Evolutionary conservation across 2,113 vertebrate species (phyloP).

Genomic region (Charina bottae): DNA sequence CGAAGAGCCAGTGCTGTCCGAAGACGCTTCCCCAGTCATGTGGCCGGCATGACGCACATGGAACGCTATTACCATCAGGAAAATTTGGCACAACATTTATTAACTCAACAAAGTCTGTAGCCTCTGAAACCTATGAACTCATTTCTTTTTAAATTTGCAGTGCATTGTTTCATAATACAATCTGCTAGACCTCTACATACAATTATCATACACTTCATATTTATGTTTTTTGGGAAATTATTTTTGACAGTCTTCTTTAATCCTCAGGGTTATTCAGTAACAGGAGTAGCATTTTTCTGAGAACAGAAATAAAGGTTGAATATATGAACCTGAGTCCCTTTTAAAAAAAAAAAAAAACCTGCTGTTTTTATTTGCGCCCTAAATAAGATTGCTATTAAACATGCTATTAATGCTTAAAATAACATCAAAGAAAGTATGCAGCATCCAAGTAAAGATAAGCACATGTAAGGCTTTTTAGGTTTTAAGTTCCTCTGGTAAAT

Average conservation of each 20-base stretch:
- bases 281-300: background rate
- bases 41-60: too few relatives aligned
- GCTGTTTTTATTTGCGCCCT: background rate
- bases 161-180: background rate
- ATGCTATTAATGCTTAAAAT: background rate
- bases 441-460: background rate
- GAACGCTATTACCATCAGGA: too few relatives aligned
- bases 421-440: background rate
- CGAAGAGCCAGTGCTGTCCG: too few relatives aligned
- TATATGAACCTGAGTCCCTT: background rate
- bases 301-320: background rate
- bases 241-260: background rate
- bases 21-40: too few relatives aligned
- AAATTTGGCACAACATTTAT: background rate
- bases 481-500: background rate
- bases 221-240: background rate
- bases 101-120: background rate
- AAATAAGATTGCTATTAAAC: background rate
- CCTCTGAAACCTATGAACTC: background rate
- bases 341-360: background rate
- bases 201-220: background rate
- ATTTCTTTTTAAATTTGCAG: conserved; percentile 1
- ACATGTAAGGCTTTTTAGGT: background rate
- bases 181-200: background rate
- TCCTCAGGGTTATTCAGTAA: background rate